Base-by-base conservation (phyloP, 2,888 invertebrate genomes). In the Acanthopleura granulata region DNA sequence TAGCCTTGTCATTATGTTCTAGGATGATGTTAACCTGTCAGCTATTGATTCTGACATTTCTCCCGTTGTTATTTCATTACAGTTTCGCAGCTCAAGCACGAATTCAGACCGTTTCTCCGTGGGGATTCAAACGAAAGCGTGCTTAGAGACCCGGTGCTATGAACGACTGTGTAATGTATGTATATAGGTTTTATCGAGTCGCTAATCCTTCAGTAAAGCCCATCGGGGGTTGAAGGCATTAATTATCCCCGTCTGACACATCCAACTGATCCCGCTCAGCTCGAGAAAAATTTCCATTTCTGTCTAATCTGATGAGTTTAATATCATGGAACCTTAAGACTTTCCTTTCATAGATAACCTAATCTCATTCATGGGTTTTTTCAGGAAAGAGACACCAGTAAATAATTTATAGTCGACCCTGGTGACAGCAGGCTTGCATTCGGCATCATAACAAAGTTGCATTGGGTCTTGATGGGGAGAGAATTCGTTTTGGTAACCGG, bases 401-500 rank as follows among this genome's bases (percentile, higher is more conserved):
- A 66, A 66, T 66, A 66, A 66, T 66, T 22, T 66, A 66, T 66
- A 66, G 66, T 27, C 27, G 22, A 22, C 29, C 25, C 27, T 16
- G 25, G 66, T 27, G 66, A 66, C 66, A 66, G 66, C 18, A 27
- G 29, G 66, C 18, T 22, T 22, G 29, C 22, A 15, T 16, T 22
- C 66, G 6, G 66, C 16, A 22, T 66, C 66, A 66, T 66, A 66
- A 66, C 66, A 66, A 66, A 27, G 66, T 66, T 16, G 66, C 66
- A 22, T 16, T 27, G 22, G 16, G 25, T 27, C 29, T 66, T 66
- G 66, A 66, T 66, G 29, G 66, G 16, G 16, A 27, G 15, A 27
- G 66, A 66, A 66, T 66, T 66, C 66, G 66, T 66, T 66, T 66
- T 66, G 66, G 22, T 66, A 66, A 66, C 66, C 66, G 22, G 22